Evolutionary conservation across 2,113 vertebrate genomes (phyloP).

Genomic region (Phaethornis superciliosus): DNA sequence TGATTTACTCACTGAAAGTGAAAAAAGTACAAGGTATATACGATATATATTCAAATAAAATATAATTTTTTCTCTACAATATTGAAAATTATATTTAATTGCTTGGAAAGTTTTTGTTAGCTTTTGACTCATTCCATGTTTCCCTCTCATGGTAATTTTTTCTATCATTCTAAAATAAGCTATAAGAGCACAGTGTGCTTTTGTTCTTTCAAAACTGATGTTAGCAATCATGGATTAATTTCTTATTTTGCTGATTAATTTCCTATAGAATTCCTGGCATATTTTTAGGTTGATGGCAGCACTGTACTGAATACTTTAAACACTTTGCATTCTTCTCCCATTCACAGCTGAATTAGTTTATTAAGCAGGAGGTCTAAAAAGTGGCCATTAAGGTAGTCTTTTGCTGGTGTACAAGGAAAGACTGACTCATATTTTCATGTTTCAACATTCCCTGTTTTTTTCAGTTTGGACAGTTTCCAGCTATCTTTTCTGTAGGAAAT

Average conservation of each 20-base stretch:
- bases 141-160: background rate
- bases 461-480: background rate
- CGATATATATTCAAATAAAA: background rate
- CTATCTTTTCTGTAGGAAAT: background rate
- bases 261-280: background rate
- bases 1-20: background rate
- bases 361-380: background rate
- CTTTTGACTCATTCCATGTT: background rate
- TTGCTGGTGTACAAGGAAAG: background rate
- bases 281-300: background rate
- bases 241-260: background rate
- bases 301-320: background rate
- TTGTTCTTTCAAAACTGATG: background rate
- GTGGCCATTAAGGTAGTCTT: background rate
- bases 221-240: background rate
- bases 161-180: background rate
- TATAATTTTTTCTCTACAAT: background rate
- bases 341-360: background rate
- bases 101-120: background rate
- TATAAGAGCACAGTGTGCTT: background rate
- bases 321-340: background rate
- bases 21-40: background rate
- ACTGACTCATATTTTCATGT: background rate
- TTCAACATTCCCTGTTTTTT: background rate
- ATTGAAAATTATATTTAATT: background rate